Evolutionary conservation across 2,888 invertebrate species (phyloP).

Genomic region (Xestia sexstrigata): DNA sequence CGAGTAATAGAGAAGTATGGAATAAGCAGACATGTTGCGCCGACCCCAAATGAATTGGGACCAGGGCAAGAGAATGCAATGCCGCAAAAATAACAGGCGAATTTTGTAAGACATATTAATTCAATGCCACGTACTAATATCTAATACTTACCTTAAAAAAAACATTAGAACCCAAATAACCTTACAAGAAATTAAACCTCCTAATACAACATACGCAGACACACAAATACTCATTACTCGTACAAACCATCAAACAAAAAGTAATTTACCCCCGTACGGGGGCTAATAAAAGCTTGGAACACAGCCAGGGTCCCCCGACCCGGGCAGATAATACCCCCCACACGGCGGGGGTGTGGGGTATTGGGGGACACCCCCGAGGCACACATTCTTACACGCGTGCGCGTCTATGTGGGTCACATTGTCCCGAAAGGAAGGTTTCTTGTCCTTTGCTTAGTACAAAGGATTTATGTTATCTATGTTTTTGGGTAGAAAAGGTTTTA

Average conservation of each 20-base stretch:
- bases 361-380: constrained; percentile 77
- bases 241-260: constrained; percentile 68
- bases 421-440: constrained; percentile 75
- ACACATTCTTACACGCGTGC: constrained; percentile 87
- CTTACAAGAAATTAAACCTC: constrained; percentile 20
- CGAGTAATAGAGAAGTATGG: too few relatives aligned
- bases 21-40: too few relatives aligned
- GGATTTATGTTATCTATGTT: constrained; percentile 7
- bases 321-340: constrained; percentile 77
- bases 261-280: constrained; percentile 65
- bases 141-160: not conserved
- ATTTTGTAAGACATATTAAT: not conserved
- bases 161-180: not conserved
- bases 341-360: constrained; percentile 66
- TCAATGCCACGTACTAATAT: not conserved
- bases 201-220: not conserved
- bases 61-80: too few relatives aligned
- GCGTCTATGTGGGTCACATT: constrained; percentile 86
- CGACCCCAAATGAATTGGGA: too few relatives aligned
- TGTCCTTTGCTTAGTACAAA: constrained; percentile 57
- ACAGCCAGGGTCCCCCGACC: constrained; percentile 67
- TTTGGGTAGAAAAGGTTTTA: constrained; percentile 19
- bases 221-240: constrained; percentile 59
- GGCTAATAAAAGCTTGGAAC: constrained; percentile 71
- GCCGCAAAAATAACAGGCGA: not conserved